Evolutionary conservation across 1,140 invertebrate genomes (phyloP), one percentile per base, ranked within the genome.

Genomic region (Drosophila kurseongensis): DNA sequence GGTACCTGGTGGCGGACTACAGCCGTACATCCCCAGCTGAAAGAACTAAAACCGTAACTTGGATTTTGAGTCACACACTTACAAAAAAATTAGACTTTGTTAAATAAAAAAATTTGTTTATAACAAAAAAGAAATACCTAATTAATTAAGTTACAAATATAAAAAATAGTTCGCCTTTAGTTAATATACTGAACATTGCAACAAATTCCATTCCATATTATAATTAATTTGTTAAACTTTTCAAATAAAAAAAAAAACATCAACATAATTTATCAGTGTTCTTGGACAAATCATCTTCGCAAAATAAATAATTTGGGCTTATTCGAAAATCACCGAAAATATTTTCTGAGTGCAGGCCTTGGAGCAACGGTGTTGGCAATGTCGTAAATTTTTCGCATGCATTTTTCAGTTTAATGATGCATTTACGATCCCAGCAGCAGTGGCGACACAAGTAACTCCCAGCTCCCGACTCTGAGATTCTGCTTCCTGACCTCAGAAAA

Each of bases 381-480:
- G 86, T 91, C 89, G 89, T 91, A 91, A 91, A 91, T 84, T 91
- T 80, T 88, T 88, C 80, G 89, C 89, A 89, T 91, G 89, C 89
- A 89, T 91, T 91, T 91, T 90, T 91, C 75, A 80, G 83, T 91
- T 91, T 91, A 91, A 91, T 91, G 89, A 91, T 91, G 89, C 89
- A 91, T 91, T 91, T 91, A 91, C 88, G 88, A 91, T 88, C 80
- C 83, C 55, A 86, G 54, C 82, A 75, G 75, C 84, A 82, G 79
- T 82, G 78, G 60, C 81, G 82, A 73, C 79, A 65, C 71, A 41
- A 62, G 51, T 35, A 47, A 73, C 68, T 71, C 13, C 38, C 62
- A 42, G 38, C 13, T n/a, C 9, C 42, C 36, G 52, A 1, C 14
- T 52, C n/a, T 23, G 38, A 73, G 8, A 5, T 9, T n/a, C 13